A percentile compares a stretch with the other conserved stretches of the same genome.
Conservation (phyloP, 2,113 vertebrate species). For the Vanacampus margaritifer region DNA sequence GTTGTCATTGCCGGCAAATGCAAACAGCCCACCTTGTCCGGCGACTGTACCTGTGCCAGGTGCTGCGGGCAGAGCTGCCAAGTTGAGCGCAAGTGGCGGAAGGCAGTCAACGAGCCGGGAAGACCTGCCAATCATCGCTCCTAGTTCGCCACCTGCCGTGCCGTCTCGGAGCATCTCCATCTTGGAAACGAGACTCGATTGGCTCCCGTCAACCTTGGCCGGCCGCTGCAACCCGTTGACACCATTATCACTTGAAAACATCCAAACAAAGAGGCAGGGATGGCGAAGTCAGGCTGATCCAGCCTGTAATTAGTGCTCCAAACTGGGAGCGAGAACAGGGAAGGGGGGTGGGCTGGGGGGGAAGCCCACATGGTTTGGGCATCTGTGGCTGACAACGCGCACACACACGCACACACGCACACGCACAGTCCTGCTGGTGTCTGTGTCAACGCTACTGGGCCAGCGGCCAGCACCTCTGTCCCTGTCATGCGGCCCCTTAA, state of each 20-base stretch:
- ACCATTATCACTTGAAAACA: constrained; percentile 54
- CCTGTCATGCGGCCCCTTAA: constrained; percentile 71
- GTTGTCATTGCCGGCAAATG: constrained; percentile 40
- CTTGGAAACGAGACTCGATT: background rate
- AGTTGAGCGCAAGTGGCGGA: constrained; percentile 46
- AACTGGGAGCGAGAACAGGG: constrained; percentile 63
- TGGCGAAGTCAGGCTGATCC: constrained; percentile 29
- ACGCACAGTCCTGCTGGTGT: constrained; percentile 34
- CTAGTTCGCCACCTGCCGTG: constrained; percentile 32
- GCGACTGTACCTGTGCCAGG: constrained; percentile 55
- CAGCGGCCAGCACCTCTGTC: constrained; percentile 66
- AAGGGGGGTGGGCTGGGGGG: no score
- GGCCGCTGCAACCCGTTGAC: constrained; percentile 30
- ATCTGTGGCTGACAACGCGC: constrained; percentile 52
- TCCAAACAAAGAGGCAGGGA: constrained; percentile 18
- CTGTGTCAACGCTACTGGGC: constrained; percentile 58
- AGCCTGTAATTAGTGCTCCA: constrained; percentile 69
- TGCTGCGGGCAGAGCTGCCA: constrained; percentile 29
- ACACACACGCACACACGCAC: constrained; percentile 25
- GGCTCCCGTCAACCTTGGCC: constrained; percentile 14
- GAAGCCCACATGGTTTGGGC: constrained; percentile 68
- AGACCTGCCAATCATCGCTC: constrained; percentile 52
- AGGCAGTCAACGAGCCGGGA: constrained; percentile 27
- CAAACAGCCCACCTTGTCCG: constrained; percentile 51
- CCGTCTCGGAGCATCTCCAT: background rate